Evolutionary conservation across 2,113 vertebrate species (phyloP).

Genomic region (Haliaeetus leucogaster): DNA sequence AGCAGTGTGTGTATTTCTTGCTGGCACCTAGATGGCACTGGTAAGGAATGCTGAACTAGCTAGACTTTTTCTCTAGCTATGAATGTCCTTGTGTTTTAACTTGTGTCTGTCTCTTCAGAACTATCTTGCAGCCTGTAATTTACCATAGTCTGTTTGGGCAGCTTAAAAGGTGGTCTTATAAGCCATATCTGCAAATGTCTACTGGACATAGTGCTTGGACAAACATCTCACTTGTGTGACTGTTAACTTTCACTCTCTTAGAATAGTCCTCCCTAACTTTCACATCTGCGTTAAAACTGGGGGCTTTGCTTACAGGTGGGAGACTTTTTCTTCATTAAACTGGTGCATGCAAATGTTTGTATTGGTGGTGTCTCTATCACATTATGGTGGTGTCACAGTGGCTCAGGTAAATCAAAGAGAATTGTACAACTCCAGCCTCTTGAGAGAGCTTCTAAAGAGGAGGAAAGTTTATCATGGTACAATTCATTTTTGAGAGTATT

Average conservation of each 20-base stretch:
- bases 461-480: background rate
- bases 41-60: background rate
- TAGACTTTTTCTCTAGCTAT: background rate
- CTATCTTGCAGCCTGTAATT: background rate
- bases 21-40: fast-evolving
- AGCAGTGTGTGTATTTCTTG: background rate
- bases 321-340: background rate
- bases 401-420: background rate
- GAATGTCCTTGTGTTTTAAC: background rate
- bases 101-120: background rate
- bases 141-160: background rate
- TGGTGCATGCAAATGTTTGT: background rate
- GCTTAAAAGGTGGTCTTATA: background rate
- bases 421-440: background rate
- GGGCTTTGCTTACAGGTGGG: background rate
- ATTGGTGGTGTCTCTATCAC: fast-evolving
- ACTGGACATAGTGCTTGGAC: background rate
- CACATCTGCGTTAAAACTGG: background rate
- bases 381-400: fast-evolving
- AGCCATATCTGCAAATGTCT: background rate
- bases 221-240: background rate
- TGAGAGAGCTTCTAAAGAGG: background rate
- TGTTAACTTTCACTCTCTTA: background rate
- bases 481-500: background rate
- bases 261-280: background rate